Base-by-base conservation (phyloP, 2,888 invertebrate genomes). In the Athalia circularis region DNA sequence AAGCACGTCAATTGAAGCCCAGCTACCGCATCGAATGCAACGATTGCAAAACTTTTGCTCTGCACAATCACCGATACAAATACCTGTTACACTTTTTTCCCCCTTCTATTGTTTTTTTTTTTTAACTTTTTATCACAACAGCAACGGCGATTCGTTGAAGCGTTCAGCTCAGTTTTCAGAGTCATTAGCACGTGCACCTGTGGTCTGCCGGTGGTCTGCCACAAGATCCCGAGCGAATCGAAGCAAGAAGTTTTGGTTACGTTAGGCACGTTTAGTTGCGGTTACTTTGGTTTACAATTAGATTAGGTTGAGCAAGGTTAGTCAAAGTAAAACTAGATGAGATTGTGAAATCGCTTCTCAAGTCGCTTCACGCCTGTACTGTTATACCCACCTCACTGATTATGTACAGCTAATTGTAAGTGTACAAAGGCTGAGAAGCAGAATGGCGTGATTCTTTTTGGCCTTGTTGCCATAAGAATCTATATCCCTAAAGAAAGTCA, bases 151-250 rank as follows among this genome's bases (percentile, higher is more conserved):
- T 62, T 57, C 57, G 59, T 57, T 45, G 59, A 57, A 59, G 52
- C 59, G 47, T 59, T 72, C 72, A 47, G 72, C 57, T 72, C 59
- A 72, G 9, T 59, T 57, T 59, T 59, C n/a, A 72, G 59, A 72
- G n/a, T 59, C 59, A 72, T 72, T 72, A 59, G 59, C 70, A 72
- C 57, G 59, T 59, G 59, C 70, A 72, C 57, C 59, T 59, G 70
- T 59, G 70, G 70, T 72, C 59, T 59, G 68, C 29, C 65, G n/a
- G n/a, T 15, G 29, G 52, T 68, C 29, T 68, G 47, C 72, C 72
- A 72, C 59, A 72, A 72, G 59, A 72, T 59, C 57, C 59, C 59
- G 52, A 47, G 47, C 45, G 13, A 59, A 59, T 13, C 59, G 68
- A 54, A 68, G 57, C 72, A 45, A 57, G 13, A 72, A 57, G 72